phyloP scores from a whole-genome alignment of 2,888 invertebrate genomes.

The Drosophila nr. perissopoda region DNA sequence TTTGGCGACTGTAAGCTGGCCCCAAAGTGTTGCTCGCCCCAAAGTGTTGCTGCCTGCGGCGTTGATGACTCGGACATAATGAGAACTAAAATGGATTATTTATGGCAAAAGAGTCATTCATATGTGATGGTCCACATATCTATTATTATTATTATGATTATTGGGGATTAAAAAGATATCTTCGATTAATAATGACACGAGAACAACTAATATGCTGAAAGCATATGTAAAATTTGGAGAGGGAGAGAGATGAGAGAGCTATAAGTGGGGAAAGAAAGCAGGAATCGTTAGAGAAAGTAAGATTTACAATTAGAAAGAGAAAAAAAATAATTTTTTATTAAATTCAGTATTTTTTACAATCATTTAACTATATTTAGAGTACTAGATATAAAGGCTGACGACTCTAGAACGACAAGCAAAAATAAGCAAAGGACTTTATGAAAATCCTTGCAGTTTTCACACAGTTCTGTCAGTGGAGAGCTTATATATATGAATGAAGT shows the following conservation, averaged over 20 bases:
- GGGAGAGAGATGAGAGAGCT: not conserved
- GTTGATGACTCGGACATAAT: constrained; percentile 27
- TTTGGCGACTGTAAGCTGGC: constrained; percentile 31
- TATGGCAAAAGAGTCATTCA: constrained; percentile 15
- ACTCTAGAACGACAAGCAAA: not conserved
- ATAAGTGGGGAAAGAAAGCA: not conserved
- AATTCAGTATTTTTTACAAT: not conserved
- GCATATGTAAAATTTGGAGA: not conserved
- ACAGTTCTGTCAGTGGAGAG: not conserved
- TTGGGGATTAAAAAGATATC: not conserved
- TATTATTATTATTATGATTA: not conserved
- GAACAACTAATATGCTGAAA: too few species aligned
- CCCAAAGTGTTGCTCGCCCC: not conserved
- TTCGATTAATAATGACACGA: too few species aligned
- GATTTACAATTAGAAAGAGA: not conserved
- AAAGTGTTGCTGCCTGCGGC: constrained; percentile 47
- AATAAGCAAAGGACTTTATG: too few species aligned
- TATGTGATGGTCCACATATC: not conserved
- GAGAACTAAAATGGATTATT: constrained; percentile 25
- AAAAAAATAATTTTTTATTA: not conserved
- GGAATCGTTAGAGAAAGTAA: not conserved
- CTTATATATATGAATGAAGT: not conserved
- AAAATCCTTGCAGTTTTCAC: not conserved
- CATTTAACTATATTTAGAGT: not conserved
- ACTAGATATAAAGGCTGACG: not conserved